phyloP scores from a whole-genome alignment of 2,888 invertebrate species.

The Pemphredon lugubris region DNA sequence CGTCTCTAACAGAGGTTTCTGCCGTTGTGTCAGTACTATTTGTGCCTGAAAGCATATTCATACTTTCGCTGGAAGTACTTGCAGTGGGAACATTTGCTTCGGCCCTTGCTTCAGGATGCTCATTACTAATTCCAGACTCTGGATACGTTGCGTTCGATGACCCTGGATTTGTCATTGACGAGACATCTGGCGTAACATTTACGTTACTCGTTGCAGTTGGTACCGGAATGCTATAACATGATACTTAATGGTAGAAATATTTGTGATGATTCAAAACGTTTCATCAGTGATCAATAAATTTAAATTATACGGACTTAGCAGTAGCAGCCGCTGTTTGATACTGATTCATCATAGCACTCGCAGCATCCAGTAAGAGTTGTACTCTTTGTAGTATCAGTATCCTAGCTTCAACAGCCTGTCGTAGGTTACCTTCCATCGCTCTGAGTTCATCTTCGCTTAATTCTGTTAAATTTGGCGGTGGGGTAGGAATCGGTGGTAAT shows the following conservation, averaged over 20 bases:
- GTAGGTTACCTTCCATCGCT: constrained; percentile 93
- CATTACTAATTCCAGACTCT: constrained; percentile 11
- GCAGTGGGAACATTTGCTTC: constrained; percentile 44
- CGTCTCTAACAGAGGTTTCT: constrained; percentile 74
- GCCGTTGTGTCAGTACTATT: constrained; percentile 71
- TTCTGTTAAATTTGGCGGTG: constrained; percentile 88
- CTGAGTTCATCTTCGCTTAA: constrained; percentile 92
- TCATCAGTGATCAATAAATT: not conserved
- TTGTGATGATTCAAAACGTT: not conserved
- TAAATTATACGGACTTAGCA: constrained; percentile 74
- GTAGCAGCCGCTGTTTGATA: constrained; percentile 88
- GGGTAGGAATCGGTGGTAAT: constrained; percentile 88
- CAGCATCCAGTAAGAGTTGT: constrained; percentile 95
- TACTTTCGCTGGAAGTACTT: constrained; percentile 54
- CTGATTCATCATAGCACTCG: constrained; percentile 96
- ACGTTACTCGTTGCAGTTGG: constrained; percentile 51
- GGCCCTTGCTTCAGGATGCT: constrained; percentile 15
- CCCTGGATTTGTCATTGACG: constrained; percentile 39
- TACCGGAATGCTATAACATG: constrained; percentile 70
- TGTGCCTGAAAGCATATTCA: constrained; percentile 54
- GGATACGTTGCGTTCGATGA: constrained; percentile 30
- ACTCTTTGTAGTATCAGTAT: constrained; percentile 92
- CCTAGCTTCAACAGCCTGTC: constrained; percentile 94
- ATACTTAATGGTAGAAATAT: not conserved
- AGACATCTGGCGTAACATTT: constrained; percentile 37